Conservation (phyloP, 2,888 invertebrate species). For the Epinotia ramella region DNA sequence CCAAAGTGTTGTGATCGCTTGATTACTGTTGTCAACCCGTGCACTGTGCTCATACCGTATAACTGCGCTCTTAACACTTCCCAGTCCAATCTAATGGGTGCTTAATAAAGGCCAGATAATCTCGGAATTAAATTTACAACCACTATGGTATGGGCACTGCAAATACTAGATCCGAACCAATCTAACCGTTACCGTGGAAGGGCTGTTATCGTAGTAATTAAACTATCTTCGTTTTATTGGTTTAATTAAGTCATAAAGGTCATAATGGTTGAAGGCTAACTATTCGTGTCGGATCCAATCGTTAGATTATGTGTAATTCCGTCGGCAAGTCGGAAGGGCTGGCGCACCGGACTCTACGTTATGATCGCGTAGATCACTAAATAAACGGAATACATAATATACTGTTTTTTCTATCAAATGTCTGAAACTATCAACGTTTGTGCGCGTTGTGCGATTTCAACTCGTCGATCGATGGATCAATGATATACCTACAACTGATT, state of each 20-base stretch:
- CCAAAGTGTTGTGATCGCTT: background rate
- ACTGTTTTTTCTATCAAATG: no score
- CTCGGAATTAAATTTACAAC: conserved; percentile 46
- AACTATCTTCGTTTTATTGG: conserved; percentile 14
- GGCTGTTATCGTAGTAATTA: background rate
- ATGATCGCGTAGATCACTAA: background rate
- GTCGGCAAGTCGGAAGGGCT: background rate
- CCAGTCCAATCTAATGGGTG: conserved; percentile 47
- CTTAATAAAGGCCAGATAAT: conserved; percentile 48
- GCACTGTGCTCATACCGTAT: conserved; percentile 32
- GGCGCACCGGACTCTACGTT: background rate
- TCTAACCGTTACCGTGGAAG: conserved; percentile 34
- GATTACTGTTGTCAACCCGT: conserved; percentile 13
- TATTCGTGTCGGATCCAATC: conserved; percentile 7
- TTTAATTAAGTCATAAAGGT: conserved; percentile 33
- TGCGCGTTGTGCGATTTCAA: no score
- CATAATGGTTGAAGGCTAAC: conserved; percentile 6
- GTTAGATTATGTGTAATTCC: background rate
- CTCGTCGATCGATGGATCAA: no score
- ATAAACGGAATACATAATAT: background rate
- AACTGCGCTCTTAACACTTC: conserved; percentile 46
- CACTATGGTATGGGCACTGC: conserved; percentile 28
- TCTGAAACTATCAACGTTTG: no score
- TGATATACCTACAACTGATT: no score
- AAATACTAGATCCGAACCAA: conserved; percentile 34